These are phyloP conservation scores for Leptosomus discolor DNA, from an alignment of 2,113 vertebrate genomes.

Conservation along the genomic window DNA sequence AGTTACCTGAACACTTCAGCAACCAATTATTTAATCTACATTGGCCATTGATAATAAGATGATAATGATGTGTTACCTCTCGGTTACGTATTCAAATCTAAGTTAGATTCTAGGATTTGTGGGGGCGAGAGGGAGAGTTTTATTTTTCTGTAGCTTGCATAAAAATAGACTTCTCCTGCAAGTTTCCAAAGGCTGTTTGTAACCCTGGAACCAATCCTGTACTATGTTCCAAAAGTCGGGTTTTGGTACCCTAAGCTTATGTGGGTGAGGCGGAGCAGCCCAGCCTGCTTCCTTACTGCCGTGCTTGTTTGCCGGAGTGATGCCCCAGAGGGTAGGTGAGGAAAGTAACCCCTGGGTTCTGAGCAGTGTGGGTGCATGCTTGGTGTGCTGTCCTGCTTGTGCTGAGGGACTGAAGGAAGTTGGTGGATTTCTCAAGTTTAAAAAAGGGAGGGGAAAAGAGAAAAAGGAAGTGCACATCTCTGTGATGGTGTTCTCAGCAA, in stretches of 20 bases:
- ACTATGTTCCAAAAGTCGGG: fast-evolving
- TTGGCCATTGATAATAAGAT: neutral
- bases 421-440: neutral
- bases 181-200: neutral
- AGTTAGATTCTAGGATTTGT: neutral
- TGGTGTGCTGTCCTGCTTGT: fast-evolving
- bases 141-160: neutral
- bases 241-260: neutral
- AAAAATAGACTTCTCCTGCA: neutral
- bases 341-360: neutral
- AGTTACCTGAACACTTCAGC: neutral
- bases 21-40: neutral
- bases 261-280: neutral
- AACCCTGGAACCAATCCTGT: neutral
- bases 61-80: neutral
- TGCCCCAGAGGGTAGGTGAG: neutral
- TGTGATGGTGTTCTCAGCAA: neutral
- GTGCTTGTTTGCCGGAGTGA: neutral
- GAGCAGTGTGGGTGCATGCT: fast-evolving
- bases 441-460: neutral
- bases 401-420: neutral
- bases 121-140: fast-evolving
- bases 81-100: neutral
- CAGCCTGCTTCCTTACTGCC: fast-evolving
- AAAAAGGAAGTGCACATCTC: neutral